A percentile compares a stretch with the other conserved stretches of the same genome.
phyloP scores from a whole-genome alignment of 2,797 vertebrate species.

The Chloroceryle amazona region DNA sequence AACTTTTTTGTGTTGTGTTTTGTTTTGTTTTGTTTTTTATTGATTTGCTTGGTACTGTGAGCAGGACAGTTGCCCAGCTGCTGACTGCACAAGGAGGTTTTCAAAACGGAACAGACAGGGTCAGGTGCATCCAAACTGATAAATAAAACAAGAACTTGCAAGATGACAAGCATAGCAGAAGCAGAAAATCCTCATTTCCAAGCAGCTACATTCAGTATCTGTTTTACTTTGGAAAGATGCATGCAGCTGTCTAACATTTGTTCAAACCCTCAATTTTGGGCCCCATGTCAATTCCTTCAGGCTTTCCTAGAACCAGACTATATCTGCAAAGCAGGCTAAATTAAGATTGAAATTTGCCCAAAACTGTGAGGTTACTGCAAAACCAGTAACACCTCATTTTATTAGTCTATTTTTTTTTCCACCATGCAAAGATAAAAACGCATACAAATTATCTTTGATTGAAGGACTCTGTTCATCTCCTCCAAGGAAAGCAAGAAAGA shows the following conservation, averaged over 20 bases:
- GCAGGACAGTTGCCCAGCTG: constrained; percentile 22
- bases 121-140: constrained; percentile 77
- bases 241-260: constrained; percentile 75
- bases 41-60: neutral
- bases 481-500: neutral
- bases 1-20: neutral
- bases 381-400: neutral
- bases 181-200: constrained; percentile 83
- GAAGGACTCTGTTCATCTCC: neutral
- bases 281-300: constrained; percentile 17
- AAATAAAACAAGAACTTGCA: constrained; percentile 71
- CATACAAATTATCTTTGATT: neutral
- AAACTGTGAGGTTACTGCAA: neutral
- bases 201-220: constrained; percentile 84
- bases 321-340: neutral
- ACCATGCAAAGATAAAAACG: neutral
- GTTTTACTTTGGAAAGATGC: constrained; percentile 71
- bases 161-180: constrained; percentile 79
- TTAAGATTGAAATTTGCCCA: neutral
- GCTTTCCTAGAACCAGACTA: neutral
- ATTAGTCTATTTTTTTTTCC: neutral
- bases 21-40: too few relatives aligned
- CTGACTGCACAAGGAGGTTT: constrained; percentile 50
- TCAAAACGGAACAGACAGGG: constrained; percentile 77
- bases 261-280: neutral